Conservation (phyloP, 2,888 invertebrate species). For the Chymomyza amoena region DNA sequence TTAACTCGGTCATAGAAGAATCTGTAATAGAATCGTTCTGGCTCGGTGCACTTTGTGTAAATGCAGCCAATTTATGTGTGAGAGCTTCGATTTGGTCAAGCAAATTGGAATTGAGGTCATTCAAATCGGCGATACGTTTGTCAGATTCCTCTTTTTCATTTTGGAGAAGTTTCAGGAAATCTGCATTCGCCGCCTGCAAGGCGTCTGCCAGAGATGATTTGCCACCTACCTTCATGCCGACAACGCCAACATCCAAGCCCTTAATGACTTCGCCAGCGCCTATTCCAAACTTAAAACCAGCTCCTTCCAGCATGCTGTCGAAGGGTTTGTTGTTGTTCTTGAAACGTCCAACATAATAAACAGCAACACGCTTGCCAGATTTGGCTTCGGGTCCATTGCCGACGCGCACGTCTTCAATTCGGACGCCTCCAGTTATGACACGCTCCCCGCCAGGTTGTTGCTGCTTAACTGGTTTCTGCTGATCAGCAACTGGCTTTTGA, state of each 20-base stretch:
- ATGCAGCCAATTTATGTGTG: constrained; percentile 83
- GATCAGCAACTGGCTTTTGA: too few relatives aligned
- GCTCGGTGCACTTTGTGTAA: constrained; percentile 53
- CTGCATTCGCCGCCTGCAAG: constrained; percentile 83
- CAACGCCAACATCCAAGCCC: constrained; percentile 94
- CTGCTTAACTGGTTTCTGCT: too few relatives aligned
- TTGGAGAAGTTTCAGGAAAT: constrained; percentile 81
- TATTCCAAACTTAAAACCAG: constrained; percentile 91
- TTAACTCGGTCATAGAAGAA: constrained; percentile 75
- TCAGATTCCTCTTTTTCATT: constrained; percentile 85
- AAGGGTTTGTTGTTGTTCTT: constrained; percentile 92
- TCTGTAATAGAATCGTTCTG: constrained; percentile 72
- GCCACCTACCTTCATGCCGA: constrained; percentile 96
- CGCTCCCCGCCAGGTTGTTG: too few relatives aligned
- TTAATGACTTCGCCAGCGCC: constrained; percentile 93
- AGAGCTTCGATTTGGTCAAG: constrained; percentile 92
- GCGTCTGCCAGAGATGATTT: too few relatives aligned
- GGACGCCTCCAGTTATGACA: too few relatives aligned
- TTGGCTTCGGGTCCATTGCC: too few relatives aligned
- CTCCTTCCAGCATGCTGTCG: constrained; percentile 86
- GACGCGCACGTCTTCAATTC: too few relatives aligned
- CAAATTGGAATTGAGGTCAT: constrained; percentile 88
- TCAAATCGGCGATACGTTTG: constrained; percentile 85
- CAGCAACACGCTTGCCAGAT: too few relatives aligned
- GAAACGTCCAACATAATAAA: too few relatives aligned